phyloP scores from a whole-genome alignment of 2,113 vertebrate genomes.

The Bagarius yarrelli region DNA sequence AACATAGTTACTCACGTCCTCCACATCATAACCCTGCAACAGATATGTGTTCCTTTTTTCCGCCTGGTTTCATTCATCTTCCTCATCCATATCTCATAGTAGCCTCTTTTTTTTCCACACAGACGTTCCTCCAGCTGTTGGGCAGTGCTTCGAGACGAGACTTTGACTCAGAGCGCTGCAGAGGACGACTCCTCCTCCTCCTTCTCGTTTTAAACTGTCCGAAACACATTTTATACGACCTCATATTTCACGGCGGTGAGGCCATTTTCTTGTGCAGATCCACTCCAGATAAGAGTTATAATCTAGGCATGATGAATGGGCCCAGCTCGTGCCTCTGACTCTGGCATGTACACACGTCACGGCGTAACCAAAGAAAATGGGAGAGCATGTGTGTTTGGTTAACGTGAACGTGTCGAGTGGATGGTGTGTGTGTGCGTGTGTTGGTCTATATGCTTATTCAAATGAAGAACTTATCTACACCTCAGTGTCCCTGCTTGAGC shows the following conservation, averaged over 20 bases:
- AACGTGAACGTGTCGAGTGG: conserved; percentile 72
- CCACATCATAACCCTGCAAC: background rate
- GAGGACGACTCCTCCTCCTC: conserved; percentile 51
- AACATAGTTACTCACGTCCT: background rate
- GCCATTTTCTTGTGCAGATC: conserved; percentile 69
- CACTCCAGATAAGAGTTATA: conserved; percentile 71
- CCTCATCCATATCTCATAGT: conserved; percentile 27
- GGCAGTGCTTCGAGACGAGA: conserved; percentile 34
- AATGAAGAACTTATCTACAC: conserved; percentile 72
- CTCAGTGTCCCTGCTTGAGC: conserved; percentile 68
- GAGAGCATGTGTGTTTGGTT: conserved; percentile 73
- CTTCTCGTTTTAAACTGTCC: conserved; percentile 62
- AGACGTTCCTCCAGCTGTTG: conserved; percentile 47
- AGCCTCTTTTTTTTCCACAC: conserved; percentile 4
- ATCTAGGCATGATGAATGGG: conserved; percentile 69
- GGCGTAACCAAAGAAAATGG: conserved; percentile 62
- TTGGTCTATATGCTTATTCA: conserved; percentile 69
- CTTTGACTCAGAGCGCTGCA: conserved; percentile 55
- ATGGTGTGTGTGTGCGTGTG: conserved; percentile 64
- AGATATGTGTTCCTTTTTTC: conserved; percentile 1
- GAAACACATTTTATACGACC: conserved; percentile 64
- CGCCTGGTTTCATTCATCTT: conserved; percentile 21
- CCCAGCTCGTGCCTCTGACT: conserved; percentile 60
- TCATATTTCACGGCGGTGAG: conserved; percentile 69
- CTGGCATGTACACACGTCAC: conserved; percentile 64